Conservation (phyloP, 2,888 invertebrate species). For the Sphaerophoria rueppellii region DNA sequence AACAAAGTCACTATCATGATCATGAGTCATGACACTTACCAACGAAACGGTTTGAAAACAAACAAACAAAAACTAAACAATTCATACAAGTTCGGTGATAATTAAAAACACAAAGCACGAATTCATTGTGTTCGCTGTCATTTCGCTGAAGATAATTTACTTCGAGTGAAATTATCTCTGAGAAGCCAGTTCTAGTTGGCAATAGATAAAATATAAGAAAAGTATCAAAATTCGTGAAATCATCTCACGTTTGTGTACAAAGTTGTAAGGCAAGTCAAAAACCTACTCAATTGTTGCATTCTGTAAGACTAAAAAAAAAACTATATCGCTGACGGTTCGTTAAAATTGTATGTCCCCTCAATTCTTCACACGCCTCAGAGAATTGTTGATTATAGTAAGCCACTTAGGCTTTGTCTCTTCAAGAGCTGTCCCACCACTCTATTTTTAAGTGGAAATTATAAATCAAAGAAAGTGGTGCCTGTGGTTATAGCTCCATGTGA, state of each 20-base stretch:
- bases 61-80: neutral
- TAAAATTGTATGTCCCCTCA: neutral
- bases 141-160: conserved; percentile 25
- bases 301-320: no score
- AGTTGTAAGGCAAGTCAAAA: no score
- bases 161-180: conserved; percentile 46
- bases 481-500: conserved; percentile 20
- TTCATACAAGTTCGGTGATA: no score
- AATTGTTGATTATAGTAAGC: no score
- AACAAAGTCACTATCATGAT: neutral
- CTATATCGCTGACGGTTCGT: neutral
- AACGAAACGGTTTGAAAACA: neutral
- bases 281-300: no score
- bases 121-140: neutral
- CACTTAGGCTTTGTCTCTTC: no score
- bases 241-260: conserved; percentile 1
- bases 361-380: neutral
- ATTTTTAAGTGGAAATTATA: neutral
- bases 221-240: conserved; percentile 17
- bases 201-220: neutral
- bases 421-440: no score
- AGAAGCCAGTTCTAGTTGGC: no score
- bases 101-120: no score
- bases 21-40: conserved; percentile 11
- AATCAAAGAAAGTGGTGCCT: neutral